Conservation (phyloP, 1,140 invertebrate species). For the Aphelinus atriplicis region DNA sequence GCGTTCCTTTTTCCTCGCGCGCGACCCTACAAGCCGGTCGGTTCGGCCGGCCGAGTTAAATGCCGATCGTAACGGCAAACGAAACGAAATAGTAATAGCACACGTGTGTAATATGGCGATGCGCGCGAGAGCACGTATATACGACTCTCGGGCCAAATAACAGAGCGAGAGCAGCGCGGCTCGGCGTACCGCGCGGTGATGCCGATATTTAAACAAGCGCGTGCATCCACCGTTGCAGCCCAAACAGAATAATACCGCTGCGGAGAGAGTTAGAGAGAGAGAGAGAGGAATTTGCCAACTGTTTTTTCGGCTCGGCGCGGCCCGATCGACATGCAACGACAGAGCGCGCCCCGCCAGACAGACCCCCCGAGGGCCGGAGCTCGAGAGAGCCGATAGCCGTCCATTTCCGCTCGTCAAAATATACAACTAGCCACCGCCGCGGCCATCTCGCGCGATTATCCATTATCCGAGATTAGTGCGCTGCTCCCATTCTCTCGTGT, state of each 20-base stretch:
- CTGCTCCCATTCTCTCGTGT: neutral
- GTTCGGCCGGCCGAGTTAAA: neutral
- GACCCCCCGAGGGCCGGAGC: neutral
- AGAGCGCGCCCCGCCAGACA: too few species aligned
- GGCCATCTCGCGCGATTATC: conserved; percentile 40
- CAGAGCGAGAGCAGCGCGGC: conserved; percentile 41
- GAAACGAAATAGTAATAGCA: conserved; percentile 45
- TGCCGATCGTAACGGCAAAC: conserved; percentile 29
- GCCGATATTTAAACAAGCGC: conserved; percentile 56
- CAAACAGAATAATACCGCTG: neutral
- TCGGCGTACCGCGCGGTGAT: neutral
- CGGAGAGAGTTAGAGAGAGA: conserved; percentile 37
- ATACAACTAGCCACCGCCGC: conserved; percentile 52
- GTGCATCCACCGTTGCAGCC: neutral
- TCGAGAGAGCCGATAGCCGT: conserved; percentile 44
- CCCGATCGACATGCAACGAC: neutral
- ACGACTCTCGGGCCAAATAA: conserved; percentile 45
- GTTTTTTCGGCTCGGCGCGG: conserved; percentile 1
- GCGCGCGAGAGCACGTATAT: too few species aligned
- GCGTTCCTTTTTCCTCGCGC: conserved; percentile 2
- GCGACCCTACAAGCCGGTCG: too few species aligned
- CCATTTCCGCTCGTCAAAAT: conserved; percentile 61
- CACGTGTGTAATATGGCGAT: conserved; percentile 29
- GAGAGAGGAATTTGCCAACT: conserved; percentile 30
- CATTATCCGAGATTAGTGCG: conserved; percentile 45